Evolutionary conservation across 2,888 invertebrate species (phyloP), one percentile per base, ranked within the genome.

Genomic region (Lycia hirtaria): DNA sequence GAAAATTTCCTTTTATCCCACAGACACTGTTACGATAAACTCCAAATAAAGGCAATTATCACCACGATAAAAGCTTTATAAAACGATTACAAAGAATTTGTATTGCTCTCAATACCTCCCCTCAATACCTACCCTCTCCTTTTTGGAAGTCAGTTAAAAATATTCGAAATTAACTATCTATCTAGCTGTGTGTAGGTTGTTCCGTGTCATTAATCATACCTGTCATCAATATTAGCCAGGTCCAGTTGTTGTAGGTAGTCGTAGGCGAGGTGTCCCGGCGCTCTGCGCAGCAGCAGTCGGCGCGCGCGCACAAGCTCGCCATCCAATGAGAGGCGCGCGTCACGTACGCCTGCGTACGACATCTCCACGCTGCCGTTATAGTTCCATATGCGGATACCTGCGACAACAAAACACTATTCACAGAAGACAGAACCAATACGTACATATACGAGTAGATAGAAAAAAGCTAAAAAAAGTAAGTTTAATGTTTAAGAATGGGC

Each of bases 321-420:
- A 68, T 93, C 93, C 32, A 93, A 63, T 2, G 73, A 67, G 3
- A 94, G 69, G 33, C 90, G 87, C 44, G 87, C 75, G 65, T 92
- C 87, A 71, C 93, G 92, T 47, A 93, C 95, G 45, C 95, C 95
- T 37, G 93, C 93, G 73, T 94, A 94, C 12, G 94, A 93, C 24
- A 93, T 76, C 65, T 96, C 96, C 71, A 94, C 91, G 65, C 93
- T 94, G 53, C 94, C 94, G 80, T 97, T 97, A 85, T 96, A 97
- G 85, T 97, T 97, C 97, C 97, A 97, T 41, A 97, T 73, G 45
- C 95, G 93, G 20, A 97, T 85, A 48, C 95, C 94, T 93, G 3
- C 3, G 10, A 26, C 24, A 19, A 30, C 37, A 10, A n/a, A 12
- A 9, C 0, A 14, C n/a, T n/a, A 4, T 6, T n/a, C n/a, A n/a